phyloP scores from a whole-genome alignment of 2,888 invertebrate species.

The Pterostichus madidus region DNA sequence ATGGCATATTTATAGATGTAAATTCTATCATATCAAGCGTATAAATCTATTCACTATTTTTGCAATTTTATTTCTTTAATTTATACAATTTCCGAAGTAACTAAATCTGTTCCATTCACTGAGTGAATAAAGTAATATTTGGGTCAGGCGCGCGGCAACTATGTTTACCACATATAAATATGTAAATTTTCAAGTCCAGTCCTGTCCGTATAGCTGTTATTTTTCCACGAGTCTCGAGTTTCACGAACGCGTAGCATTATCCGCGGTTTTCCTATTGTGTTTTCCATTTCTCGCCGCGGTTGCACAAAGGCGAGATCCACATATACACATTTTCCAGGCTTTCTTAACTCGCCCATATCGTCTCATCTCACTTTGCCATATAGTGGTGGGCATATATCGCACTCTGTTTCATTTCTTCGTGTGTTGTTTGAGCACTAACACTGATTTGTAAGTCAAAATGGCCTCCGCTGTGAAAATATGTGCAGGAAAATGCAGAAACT shows the following conservation, averaged over 20 bases:
- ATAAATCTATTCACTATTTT: too few species aligned
- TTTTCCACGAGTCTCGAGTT: background rate
- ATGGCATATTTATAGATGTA: too few species aligned
- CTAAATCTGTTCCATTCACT: too few species aligned
- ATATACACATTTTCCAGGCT: slow-evolving; percentile 33
- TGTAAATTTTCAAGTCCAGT: background rate
- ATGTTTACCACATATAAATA: background rate
- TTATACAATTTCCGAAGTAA: too few species aligned
- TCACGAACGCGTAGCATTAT: background rate
- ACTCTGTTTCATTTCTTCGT: slow-evolving; percentile 8
- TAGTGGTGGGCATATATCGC: background rate
- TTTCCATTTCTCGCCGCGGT: slow-evolving; percentile 25
- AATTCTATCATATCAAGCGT: too few species aligned
- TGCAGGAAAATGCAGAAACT: slow-evolving; percentile 13
- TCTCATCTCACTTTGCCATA: background rate
- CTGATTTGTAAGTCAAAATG: slow-evolving; percentile 67
- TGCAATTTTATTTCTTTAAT: too few species aligned
- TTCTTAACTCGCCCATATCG: slow-evolving; percentile 13
- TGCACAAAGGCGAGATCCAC: slow-evolving; percentile 14
- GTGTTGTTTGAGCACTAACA: slow-evolving; percentile 30
- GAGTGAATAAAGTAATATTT: too few species aligned
- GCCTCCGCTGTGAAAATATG: slow-evolving; percentile 53
- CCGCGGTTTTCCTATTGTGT: slow-evolving; percentile 26
- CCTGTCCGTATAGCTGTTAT: slow-evolving; percentile 1
- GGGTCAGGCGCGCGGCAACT: background rate